phyloP scores from a whole-genome alignment of 2,113 vertebrate genomes.

The Oncorhynchus masou region DNA sequence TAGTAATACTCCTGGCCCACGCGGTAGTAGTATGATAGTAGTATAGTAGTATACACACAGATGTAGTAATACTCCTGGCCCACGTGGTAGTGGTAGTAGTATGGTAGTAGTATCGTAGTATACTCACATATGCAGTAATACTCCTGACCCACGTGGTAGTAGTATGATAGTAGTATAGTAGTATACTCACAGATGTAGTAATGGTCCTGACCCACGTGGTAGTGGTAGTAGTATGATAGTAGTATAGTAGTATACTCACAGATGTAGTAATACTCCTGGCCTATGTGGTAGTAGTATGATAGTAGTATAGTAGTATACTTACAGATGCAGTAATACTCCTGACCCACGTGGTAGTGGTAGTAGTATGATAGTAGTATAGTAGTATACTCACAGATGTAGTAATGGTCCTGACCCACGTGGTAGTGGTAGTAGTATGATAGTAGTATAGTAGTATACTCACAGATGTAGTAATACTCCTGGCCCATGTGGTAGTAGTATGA shows the following conservation, averaged over 20 bases:
- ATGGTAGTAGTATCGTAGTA: neutral
- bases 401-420: slow-evolving; percentile 92
- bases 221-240: neutral
- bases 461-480: slow-evolving; percentile 98
- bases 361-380: neutral
- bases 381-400: slow-evolving; percentile 91
- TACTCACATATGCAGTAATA: slow-evolving; percentile 98
- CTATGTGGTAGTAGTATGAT: slow-evolving; percentile 71
- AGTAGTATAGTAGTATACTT: slow-evolving; percentile 56
- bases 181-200: slow-evolving; percentile 94
- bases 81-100: slow-evolving; percentile 63
- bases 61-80: slow-evolving; percentile 98
- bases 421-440: neutral
- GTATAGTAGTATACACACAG: slow-evolving; percentile 76
- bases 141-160: slow-evolving; percentile 84
- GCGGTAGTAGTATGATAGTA: slow-evolving; percentile 53
- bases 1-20: slow-evolving; percentile 96
- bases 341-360: slow-evolving; percentile 76
- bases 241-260: slow-evolving; percentile 76
- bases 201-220: slow-evolving; percentile 90
- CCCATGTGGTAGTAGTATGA: slow-evolving; percentile 75
- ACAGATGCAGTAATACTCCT: slow-evolving; percentile 99
- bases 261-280: slow-evolving; percentile 97
- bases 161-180: neutral
- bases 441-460: slow-evolving; percentile 71